phyloP scores from a whole-genome alignment of 2,797 vertebrate species.

The Podarcis siculus region DNA sequence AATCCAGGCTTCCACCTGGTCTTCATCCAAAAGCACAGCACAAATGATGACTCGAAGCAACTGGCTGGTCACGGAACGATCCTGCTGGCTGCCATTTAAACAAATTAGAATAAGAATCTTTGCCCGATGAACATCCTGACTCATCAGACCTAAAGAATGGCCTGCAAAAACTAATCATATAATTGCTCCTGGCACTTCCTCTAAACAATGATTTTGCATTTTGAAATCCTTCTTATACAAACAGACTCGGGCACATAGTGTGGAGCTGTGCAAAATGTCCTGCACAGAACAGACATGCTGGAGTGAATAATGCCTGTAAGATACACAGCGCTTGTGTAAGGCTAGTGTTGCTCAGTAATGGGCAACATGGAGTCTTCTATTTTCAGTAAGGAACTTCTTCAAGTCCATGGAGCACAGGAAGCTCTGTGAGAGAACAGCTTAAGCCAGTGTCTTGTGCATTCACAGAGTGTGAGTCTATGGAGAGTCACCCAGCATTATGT shows the following conservation, averaged over 20 bases:
- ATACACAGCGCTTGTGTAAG: neutral
- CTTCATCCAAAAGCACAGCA: constrained; percentile 49
- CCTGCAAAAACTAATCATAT: neutral
- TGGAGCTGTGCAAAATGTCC: neutral
- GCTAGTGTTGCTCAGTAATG: neutral
- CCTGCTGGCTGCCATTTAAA: neutral
- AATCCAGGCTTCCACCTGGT: constrained; percentile 55
- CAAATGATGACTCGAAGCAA: constrained; percentile 13
- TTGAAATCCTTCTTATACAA: neutral
- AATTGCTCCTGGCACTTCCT: neutral
- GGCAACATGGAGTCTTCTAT: neutral
- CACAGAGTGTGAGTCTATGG: neutral
- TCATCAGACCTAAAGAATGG: accelerated
- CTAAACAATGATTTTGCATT: neutral
- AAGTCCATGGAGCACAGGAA: neutral
- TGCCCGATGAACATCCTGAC: neutral
- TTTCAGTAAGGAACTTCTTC: neutral
- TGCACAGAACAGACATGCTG: neutral
- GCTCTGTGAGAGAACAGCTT: neutral
- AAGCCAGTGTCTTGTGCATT: neutral
- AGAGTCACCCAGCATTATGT: neutral
- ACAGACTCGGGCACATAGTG: neutral
- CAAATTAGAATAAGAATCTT: neutral
- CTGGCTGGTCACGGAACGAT: neutral
- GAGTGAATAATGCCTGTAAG: neutral